Base-by-base conservation (phyloP, 2,797 vertebrate genomes). In the Danio aesculapii region DNA sequence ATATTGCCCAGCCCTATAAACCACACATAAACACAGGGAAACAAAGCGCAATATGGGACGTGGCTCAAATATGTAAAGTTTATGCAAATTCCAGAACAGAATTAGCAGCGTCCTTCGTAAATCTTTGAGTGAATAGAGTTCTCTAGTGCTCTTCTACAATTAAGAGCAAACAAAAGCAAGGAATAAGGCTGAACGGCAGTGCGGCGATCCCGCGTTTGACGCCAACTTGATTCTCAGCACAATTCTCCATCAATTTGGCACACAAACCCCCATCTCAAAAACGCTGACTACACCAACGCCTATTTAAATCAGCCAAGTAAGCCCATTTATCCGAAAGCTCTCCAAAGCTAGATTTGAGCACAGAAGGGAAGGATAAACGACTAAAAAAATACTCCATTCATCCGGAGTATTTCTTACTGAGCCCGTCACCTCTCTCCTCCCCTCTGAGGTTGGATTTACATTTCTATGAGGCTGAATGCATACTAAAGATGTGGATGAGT, bases 381-480 rank as follows among this genome's bases (percentile, higher is more conserved):
- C 49, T 17, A 70, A 76, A 76, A 86, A 88, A 90, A 87, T 41
- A 64, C 75, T 88, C 83, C 83, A 85, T 87, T 89, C 85, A 84
- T 88, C 82, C 50, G 17, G 71, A 79, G 81, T 88, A 86, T 88
- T 92, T 89, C 86, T 86, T 87, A 86, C 88, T 85, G 16, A 77
- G 53, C 69, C 46, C 39, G 19, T 68, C 61, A 70, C 86, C 86
- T 84, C 84, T 87, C 84, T 84, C 83, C 80, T 80, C 82, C 84
- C 88, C 81, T 75, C 84, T 79, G 84, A 86, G 84, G 79, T 81
- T 81, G 88, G 86, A 92, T 92, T 91, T 92, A 89, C 89, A 92
- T 93, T 92, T 93, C 91, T 88, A 90, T 90, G 87, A 92, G 87
- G 64, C 85, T 87, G 81, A 85, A 88, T 88, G 81, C 89, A 90